These are phyloP conservation scores for Glyptemys insculpta DNA, from an alignment of 2,797 vertebrate genomes.

Conservation along the genomic window DNA sequence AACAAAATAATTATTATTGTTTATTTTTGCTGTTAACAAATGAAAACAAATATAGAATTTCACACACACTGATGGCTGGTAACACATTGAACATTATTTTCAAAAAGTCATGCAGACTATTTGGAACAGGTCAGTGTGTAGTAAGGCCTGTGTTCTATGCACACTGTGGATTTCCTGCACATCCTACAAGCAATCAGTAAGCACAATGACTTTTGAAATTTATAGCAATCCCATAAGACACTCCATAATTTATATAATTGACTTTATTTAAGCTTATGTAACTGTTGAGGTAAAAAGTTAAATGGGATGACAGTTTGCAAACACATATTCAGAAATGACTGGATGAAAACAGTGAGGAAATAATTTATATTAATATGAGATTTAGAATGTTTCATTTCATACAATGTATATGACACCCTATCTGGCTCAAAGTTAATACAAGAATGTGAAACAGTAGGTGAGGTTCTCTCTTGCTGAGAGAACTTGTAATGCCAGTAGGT, in stretches of 20 bases:
- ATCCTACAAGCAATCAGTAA: background rate
- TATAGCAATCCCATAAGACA: background rate
- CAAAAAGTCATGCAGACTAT: background rate
- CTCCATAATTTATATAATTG: fast-evolving
- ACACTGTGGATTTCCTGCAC: fast-evolving
- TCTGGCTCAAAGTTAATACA: background rate
- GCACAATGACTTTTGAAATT: background rate
- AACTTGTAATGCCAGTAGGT: background rate
- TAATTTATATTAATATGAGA: background rate
- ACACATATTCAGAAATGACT: background rate
- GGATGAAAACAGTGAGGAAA: background rate
- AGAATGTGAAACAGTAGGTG: background rate
- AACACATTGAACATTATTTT: slow-evolving; percentile 45
- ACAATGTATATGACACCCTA: background rate
- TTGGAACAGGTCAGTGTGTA: background rate
- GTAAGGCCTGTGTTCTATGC: background rate
- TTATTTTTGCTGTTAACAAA: slow-evolving; percentile 39
- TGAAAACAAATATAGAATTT: slow-evolving; percentile 15
- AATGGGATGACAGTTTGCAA: background rate
- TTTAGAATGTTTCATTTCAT: background rate
- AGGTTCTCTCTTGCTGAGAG: background rate
- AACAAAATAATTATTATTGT: slow-evolving; percentile 23
- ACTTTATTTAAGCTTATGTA: background rate
- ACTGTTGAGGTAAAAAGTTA: background rate
- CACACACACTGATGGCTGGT: slow-evolving; percentile 11